phyloP scores from a whole-genome alignment of 1,140 invertebrate species.

The Anastrepha ludens region DNA sequence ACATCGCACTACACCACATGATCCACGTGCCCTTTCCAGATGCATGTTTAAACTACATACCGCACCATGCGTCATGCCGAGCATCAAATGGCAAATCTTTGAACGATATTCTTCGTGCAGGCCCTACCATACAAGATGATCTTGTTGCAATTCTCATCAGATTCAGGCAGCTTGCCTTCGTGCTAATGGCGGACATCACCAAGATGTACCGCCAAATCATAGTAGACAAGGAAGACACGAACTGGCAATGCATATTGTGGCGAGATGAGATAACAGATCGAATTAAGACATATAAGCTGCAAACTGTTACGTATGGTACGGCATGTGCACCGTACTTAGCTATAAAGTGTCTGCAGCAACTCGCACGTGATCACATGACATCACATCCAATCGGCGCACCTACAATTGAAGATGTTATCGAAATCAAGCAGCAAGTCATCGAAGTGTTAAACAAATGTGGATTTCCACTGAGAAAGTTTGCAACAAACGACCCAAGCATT shows the following conservation, averaged over 20 bases:
- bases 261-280: constrained; percentile 59
- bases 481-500: background rate
- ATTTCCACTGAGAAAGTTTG: background rate
- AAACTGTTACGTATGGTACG: constrained; percentile 68
- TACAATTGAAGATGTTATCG: background rate
- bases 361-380: constrained; percentile 61
- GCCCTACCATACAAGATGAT: constrained; percentile 57
- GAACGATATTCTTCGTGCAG: constrained; percentile 56
- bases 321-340: constrained; percentile 67
- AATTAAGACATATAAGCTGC: constrained; percentile 53
- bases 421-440: background rate
- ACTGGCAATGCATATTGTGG: constrained; percentile 72
- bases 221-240: constrained; percentile 55
- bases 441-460: background rate
- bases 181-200: constrained; percentile 60
- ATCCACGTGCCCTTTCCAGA: background rate
- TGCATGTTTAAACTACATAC: constrained; percentile 57
- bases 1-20: background rate
- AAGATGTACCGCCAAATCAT: constrained; percentile 63
- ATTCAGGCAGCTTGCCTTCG: constrained; percentile 67
- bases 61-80: constrained; percentile 65
- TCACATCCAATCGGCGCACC: background rate
- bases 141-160: constrained; percentile 67
- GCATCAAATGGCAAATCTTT: constrained; percentile 56
- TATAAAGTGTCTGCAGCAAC: constrained; percentile 60